These are phyloP conservation scores for Grammomys surdaster DNA, from an alignment of 2,113 vertebrate species.

Conservation along the genomic window DNA sequence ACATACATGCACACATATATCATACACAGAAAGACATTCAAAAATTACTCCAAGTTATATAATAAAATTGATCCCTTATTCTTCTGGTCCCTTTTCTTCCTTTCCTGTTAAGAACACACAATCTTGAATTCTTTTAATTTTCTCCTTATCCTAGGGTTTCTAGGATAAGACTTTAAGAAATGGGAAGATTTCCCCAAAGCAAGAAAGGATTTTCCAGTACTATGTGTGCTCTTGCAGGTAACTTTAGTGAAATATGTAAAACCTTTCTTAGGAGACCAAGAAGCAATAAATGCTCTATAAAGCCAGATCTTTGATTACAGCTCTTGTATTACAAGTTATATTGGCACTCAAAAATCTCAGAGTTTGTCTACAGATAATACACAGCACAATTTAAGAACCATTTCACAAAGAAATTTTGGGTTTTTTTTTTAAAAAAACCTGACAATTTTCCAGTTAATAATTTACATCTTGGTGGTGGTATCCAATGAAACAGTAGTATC, in stretches of 20 bases:
- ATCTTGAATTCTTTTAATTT: neutral
- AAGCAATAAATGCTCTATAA: neutral
- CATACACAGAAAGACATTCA: neutral
- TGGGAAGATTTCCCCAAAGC: neutral
- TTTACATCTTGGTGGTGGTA: neutral
- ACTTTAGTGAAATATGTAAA: neutral
- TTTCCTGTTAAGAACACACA: neutral
- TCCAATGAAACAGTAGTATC: neutral
- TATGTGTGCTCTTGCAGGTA: neutral
- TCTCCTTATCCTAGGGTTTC: neutral
- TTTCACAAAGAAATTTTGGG: constrained; percentile 13
- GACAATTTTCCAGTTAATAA: neutral
- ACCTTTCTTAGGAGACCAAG: neutral
- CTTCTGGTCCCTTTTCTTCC: neutral
- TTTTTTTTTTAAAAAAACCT: neutral
- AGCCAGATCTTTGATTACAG: neutral
- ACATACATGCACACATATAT: neutral
- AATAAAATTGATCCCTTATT: neutral
- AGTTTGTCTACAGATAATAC: neutral
- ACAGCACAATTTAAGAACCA: neutral
- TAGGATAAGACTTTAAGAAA: neutral
- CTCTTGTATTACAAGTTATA: neutral
- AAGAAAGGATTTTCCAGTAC: neutral
- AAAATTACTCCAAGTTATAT: neutral
- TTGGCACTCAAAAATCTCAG: neutral